Evolutionary conservation across 2,797 vertebrate species (phyloP).

Genomic region (Eleutherodactylus coqui): DNA sequence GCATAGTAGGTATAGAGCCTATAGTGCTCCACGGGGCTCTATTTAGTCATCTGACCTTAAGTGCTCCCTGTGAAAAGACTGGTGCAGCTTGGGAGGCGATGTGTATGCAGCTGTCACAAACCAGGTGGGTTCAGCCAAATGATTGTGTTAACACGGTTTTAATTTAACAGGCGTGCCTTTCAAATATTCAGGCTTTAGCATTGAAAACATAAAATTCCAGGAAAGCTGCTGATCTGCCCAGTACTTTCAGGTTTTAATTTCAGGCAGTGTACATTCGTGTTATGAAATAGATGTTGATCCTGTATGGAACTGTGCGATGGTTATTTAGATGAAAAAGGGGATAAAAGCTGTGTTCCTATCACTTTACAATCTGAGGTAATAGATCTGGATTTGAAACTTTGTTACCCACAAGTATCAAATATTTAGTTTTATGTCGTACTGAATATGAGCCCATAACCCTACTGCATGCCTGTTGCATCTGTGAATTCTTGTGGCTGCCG

Average conservation of each 20-base stretch:
- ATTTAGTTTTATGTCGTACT: not conserved
- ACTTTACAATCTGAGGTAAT: not conserved
- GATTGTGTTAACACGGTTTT: constrained; percentile 36
- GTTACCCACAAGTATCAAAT: constrained; percentile 18
- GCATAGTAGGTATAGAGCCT: not conserved
- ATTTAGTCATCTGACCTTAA: constrained; percentile 49
- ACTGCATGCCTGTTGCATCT: not conserved
- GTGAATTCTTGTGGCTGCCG: not conserved
- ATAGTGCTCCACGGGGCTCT: not conserved
- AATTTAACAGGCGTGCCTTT: constrained; percentile 43
- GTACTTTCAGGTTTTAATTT: constrained; percentile 14
- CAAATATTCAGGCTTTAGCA: constrained; percentile 27
- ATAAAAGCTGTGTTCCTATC: not conserved
- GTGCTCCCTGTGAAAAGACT: constrained; percentile 42
- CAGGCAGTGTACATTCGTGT: not conserved
- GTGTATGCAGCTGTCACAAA: constrained; percentile 51
- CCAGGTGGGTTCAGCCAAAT: constrained; percentile 53
- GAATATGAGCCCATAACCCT: not conserved
- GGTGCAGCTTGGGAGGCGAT: constrained; percentile 24
- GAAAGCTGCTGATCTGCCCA: constrained; percentile 16
- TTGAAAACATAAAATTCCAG: constrained; percentile 36
- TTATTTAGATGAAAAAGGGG: not conserved
- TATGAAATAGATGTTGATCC: not conserved
- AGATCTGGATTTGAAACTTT: not conserved
- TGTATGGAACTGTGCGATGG: not conserved